phyloP scores from a whole-genome alignment of 1,140 invertebrate species.

The Thaumatotibia leucotreta region DNA sequence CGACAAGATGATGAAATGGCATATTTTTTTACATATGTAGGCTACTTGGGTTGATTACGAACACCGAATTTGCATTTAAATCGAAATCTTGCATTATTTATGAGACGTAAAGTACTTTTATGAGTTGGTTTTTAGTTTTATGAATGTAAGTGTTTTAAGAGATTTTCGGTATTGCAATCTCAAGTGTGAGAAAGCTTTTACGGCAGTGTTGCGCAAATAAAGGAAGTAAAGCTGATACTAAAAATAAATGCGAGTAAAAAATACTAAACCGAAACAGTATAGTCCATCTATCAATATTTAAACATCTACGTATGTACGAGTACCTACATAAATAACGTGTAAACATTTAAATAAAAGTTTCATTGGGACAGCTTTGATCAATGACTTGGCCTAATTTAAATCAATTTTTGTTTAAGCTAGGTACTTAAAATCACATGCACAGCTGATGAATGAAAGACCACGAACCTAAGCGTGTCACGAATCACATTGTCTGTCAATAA shows the following conservation, averaged over 20 bases:
- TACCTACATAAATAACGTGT: too few species aligned
- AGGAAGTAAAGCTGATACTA: neutral
- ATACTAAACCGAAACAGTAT: too few species aligned
- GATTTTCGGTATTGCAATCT: neutral
- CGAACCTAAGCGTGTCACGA: neutral
- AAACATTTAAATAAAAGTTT: too few species aligned
- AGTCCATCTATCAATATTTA: too few species aligned
- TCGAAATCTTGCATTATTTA: slow-evolving; percentile 12
- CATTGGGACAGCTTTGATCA: neutral
- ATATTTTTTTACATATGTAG: slow-evolving; percentile 19
- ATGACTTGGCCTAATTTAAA: too few species aligned
- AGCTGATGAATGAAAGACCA: neutral
- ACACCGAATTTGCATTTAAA: slow-evolving; percentile 9
- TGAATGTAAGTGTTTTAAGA: neutral
- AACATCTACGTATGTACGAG: too few species aligned
- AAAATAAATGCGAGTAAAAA: neutral
- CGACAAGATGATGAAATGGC: slow-evolving; percentile 12
- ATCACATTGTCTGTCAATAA: neutral
- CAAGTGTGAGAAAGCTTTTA: neutral
- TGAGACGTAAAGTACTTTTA: neutral
- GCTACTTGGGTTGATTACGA: neutral
- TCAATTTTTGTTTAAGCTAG: too few species aligned
- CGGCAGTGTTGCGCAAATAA: neutral
- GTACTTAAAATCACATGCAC: too few species aligned
- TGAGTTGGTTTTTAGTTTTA: slow-evolving; percentile 1